A percentile compares a stretch with the other conserved stretches of the same genome.
phyloP scores from a whole-genome alignment of 30 jellyfish, hydroid and myxozoan species.

The Euphysa ruthae region DNA sequence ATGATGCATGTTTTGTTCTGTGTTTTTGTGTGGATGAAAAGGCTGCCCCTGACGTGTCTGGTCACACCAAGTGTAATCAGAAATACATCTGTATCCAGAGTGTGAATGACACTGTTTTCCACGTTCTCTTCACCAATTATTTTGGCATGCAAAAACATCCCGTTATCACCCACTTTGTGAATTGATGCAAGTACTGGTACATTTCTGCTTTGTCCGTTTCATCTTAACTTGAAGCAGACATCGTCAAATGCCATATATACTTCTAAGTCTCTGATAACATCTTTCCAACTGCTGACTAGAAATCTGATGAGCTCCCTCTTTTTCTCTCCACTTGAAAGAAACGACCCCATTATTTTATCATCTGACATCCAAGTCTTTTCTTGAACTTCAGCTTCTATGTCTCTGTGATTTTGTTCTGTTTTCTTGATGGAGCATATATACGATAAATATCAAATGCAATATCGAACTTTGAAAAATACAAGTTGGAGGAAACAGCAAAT shows the following conservation, averaged over 20 bases:
- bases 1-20: neutral
- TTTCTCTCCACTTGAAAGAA: slow-evolving; percentile 20
- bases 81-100: slow-evolving; percentile 24
- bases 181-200: neutral
- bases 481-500: too few relatives aligned
- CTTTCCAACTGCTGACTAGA: neutral
- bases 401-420: neutral
- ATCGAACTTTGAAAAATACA: too few relatives aligned
- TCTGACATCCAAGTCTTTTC: slow-evolving; percentile 2
- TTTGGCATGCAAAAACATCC: too few relatives aligned
- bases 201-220: neutral
- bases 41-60: too few relatives aligned
- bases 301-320: neutral
- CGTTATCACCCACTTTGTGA: too few relatives aligned
- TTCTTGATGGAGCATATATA: slow-evolving; percentile 2
- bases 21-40: neutral
- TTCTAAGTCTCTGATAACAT: neutral
- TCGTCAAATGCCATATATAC: too few relatives aligned
- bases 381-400: slow-evolving; percentile 11
- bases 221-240: neutral
- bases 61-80: slow-evolving; percentile 8
- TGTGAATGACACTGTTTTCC: neutral
- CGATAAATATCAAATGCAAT: slow-evolving; percentile 6
- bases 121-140: neutral
- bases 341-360: slow-evolving; percentile 22